These are phyloP conservation scores for Chaenocephalus aceratus DNA, from an alignment of 2,113 vertebrate species.

Conservation along the genomic window DNA sequence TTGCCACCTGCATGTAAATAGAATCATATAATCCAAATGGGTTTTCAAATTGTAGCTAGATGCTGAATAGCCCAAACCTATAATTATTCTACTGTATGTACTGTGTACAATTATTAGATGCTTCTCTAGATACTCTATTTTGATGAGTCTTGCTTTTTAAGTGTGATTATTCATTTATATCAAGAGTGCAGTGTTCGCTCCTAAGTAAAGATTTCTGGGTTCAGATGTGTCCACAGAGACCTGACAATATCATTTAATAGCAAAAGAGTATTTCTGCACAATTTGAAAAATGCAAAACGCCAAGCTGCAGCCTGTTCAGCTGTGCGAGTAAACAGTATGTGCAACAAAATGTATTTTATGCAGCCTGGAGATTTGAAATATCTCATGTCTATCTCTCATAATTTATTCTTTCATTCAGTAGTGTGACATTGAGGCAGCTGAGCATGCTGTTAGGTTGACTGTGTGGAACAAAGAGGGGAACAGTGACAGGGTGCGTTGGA, in stretches of 20 bases:
- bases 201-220: neutral
- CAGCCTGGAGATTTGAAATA: neutral
- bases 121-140: neutral
- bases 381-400: neutral
- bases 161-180: conserved; percentile 4
- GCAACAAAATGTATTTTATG: neutral
- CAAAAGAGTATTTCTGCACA: conserved; percentile 1
- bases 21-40: neutral
- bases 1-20: conserved; percentile 25
- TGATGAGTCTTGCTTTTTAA: neutral
- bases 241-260: conserved; percentile 12
- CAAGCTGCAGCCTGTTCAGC: neutral
- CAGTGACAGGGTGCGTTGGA: conserved; percentile 55
- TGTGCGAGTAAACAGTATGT: neutral
- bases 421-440: conserved; percentile 42
- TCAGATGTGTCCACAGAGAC: conserved; percentile 25
- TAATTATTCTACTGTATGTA: neutral
- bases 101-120: neutral
- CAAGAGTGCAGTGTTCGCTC: neutral
- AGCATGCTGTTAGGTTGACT: conserved; percentile 44
- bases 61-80: neutral
- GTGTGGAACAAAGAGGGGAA: conserved; percentile 46
- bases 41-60: conserved; percentile 2
- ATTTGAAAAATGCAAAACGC: neutral
- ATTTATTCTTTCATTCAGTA: conserved; percentile 11